These are phyloP conservation scores for Smittia aterrima DNA, from an alignment of 2,888 invertebrate genomes.

Conservation along the genomic window DNA sequence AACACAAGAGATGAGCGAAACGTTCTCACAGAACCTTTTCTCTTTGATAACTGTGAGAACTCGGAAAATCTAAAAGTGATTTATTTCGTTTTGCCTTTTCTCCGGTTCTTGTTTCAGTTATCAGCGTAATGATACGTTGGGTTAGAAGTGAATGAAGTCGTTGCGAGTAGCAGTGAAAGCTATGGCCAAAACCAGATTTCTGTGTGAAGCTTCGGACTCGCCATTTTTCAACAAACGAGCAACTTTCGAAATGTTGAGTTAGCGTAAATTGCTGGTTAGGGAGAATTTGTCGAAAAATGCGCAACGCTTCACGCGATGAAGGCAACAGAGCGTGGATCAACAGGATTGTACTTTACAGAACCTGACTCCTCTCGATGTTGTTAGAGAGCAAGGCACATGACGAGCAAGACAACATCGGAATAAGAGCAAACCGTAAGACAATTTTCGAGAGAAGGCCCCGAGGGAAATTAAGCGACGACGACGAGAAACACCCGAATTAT, in stretches of 20 bases:
- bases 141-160: not conserved
- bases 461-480: not conserved
- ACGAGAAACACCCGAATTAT: not conserved
- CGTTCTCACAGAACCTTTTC: not conserved
- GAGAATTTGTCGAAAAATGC: too few species aligned
- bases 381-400: not conserved
- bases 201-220: too few species aligned
- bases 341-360: too few species aligned
- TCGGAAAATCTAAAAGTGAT: conserved; percentile 8
- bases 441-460: not conserved
- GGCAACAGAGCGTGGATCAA: too few species aligned
- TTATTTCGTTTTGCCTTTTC: not conserved
- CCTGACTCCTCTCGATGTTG: not conserved
- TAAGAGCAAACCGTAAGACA: not conserved
- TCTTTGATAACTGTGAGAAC: conserved; percentile 7
- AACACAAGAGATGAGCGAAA: not conserved
- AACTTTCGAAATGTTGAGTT: too few species aligned
- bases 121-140: not conserved
- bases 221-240: too few species aligned
- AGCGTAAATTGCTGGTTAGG: too few species aligned
- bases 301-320: too few species aligned
- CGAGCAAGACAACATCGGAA: not conserved
- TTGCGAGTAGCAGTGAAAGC: too few species aligned
- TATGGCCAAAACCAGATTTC: too few species aligned
- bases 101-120: not conserved